Evolutionary conservation across 1,140 invertebrate genomes (phyloP).

Genomic region (Drosophila burlai): DNA sequence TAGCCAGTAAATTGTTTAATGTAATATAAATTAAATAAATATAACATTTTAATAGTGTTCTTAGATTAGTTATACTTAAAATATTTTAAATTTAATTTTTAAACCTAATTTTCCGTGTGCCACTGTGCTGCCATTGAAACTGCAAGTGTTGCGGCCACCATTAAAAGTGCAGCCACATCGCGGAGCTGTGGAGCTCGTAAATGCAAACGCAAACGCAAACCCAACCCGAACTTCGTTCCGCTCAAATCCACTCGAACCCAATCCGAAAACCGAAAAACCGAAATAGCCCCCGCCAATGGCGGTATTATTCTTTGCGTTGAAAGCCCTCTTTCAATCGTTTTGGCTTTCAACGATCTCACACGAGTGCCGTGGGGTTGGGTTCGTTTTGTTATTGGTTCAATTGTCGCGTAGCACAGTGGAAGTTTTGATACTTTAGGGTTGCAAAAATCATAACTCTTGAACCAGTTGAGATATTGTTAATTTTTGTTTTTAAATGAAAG

Average conservation of each 20-base stretch:
- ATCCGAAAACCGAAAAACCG: slow-evolving; percentile 14
- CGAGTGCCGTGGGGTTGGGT: slow-evolving; percentile 47
- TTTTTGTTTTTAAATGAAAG: no score
- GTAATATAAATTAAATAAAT: no score
- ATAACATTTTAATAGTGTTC: no score
- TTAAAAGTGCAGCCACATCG: slow-evolving; percentile 48
- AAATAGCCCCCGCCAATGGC: slow-evolving; percentile 1
- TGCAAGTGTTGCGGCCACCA: slow-evolving; percentile 62
- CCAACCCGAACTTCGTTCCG: slow-evolving; percentile 51
- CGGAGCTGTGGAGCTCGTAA: slow-evolving; percentile 53
- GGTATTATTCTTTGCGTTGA: slow-evolving; percentile 34
- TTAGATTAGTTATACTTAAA: background rate
- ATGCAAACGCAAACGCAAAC: slow-evolving; percentile 10
- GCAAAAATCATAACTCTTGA: no score
- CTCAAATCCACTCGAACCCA: slow-evolving; percentile 45
- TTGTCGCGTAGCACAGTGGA: slow-evolving; percentile 24
- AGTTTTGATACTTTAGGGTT: no score
- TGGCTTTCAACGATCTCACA: slow-evolving; percentile 52
- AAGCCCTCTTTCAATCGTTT: slow-evolving; percentile 29
- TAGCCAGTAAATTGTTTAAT: no score
- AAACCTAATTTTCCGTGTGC: background rate
- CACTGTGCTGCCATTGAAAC: slow-evolving; percentile 63
- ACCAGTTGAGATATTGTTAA: no score
- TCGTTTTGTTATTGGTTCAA: slow-evolving; percentile 69
- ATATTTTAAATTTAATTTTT: background rate